These are phyloP conservation scores for Nibea coibor DNA, from an alignment of 2,113 vertebrate species.

Conservation along the genomic window DNA sequence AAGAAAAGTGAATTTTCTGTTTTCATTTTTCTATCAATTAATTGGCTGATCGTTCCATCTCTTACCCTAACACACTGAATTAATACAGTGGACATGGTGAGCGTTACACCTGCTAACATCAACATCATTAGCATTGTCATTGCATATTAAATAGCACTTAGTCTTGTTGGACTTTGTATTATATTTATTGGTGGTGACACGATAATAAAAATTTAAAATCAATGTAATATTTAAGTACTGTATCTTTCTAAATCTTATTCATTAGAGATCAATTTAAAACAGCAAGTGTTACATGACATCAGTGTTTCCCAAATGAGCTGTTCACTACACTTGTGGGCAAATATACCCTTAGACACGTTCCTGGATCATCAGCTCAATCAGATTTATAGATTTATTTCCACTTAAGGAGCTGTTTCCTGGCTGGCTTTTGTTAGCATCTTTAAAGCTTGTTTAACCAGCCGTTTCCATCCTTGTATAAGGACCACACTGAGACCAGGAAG, in stretches of 20 bases:
- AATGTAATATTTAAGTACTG: background rate
- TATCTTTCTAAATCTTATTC: background rate
- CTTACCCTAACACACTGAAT: background rate
- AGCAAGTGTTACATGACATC: background rate
- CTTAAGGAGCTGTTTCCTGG: background rate
- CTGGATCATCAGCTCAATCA: constrained; percentile 26
- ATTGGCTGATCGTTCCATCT: background rate
- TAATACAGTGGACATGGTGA: background rate
- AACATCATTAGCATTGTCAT: background rate
- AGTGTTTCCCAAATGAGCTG: background rate
- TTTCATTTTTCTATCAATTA: background rate
- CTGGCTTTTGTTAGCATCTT: constrained; percentile 18
- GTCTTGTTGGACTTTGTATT: background rate
- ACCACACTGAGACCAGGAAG: constrained; percentile 63
- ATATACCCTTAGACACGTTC: background rate
- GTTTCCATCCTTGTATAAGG: constrained; percentile 11
- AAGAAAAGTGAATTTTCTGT: background rate
- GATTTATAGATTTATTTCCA: constrained; percentile 25
- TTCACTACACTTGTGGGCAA: constrained; percentile 2
- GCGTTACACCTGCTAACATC: background rate
- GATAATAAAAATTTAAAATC: too few relatives aligned
- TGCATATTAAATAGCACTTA: background rate
- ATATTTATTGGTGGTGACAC: background rate
- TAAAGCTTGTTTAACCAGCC: constrained; percentile 48
- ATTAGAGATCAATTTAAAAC: background rate